These are phyloP conservation scores for Sialis lutaria DNA, from an alignment of 2,888 invertebrate species.

Conservation along the genomic window DNA sequence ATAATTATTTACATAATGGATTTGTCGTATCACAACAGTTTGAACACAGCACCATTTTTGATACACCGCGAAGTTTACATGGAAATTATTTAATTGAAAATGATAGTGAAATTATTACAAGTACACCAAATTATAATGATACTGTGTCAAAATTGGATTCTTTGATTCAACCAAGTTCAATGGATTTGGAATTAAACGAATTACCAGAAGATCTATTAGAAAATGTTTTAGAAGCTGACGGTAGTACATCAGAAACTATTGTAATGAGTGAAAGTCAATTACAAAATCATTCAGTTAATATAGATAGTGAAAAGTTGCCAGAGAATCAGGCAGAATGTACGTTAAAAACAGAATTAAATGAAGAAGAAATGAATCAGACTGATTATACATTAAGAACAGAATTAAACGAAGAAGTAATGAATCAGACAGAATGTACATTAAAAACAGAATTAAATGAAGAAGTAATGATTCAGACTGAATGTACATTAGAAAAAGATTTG, in stretches of 20 bases:
- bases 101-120: not conserved
- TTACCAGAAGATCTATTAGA: not conserved
- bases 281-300: too few species aligned
- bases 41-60: not conserved
- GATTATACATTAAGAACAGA: too few species aligned
- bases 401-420: too few species aligned
- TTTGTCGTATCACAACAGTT: not conserved
- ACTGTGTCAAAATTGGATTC: not conserved
- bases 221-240: slow-evolving; percentile 1
- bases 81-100: not conserved
- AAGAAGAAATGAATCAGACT: too few species aligned
- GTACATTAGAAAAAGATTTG: too few species aligned
- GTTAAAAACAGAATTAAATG: too few species aligned
- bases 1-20: not conserved
- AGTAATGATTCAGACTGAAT: too few species aligned
- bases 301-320: too few species aligned
- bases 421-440: too few species aligned
- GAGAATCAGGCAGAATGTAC: too few species aligned
- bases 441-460: too few species aligned
- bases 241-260: not conserved
- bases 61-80: slow-evolving; percentile 3
- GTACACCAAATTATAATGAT: not conserved
- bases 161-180: not conserved
- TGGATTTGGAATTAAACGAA: slow-evolving; percentile 7
- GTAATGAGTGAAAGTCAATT: too few species aligned